These are phyloP conservation scores for Drosophila funebris DNA, from an alignment of 1,140 invertebrate species.

Conservation along the genomic window DNA sequence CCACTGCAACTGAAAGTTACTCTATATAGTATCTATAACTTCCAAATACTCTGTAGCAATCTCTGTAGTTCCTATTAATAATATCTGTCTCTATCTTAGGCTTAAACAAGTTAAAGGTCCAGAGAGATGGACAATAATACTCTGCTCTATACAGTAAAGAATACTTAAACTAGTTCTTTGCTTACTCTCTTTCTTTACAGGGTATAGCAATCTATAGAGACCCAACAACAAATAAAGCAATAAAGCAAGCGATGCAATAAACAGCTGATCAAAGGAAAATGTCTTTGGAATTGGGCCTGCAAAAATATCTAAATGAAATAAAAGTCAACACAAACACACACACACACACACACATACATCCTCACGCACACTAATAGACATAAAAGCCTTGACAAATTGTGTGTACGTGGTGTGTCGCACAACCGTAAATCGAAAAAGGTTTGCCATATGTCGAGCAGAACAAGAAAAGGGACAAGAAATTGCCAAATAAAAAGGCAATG, in stretches of 20 bases:
- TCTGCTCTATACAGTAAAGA: too few relatives aligned
- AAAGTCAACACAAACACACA: slow-evolving; percentile 24
- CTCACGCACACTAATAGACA: slow-evolving; percentile 5
- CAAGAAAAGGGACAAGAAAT: slow-evolving; percentile 14
- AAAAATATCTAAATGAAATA: slow-evolving; percentile 19
- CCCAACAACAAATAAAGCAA: not conserved
- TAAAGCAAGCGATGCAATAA: slow-evolving; percentile 27
- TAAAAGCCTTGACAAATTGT: slow-evolving; percentile 37
- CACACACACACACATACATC: slow-evolving; percentile 20
- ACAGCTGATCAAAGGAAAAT: slow-evolving; percentile 45
- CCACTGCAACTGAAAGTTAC: not conserved
- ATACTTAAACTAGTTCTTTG: too few relatives aligned
- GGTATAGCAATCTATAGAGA: slow-evolving; percentile 33
- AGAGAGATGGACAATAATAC: too few relatives aligned
- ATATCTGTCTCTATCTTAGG: too few relatives aligned
- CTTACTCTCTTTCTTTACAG: not conserved
- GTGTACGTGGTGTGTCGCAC: slow-evolving; percentile 54
- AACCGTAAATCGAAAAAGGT: slow-evolving; percentile 37
- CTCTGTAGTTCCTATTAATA: too few relatives aligned
- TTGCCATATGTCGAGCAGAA: not conserved
- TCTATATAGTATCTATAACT: too few relatives aligned
- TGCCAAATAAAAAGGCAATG: slow-evolving; percentile 10
- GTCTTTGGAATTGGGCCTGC: slow-evolving; percentile 23
- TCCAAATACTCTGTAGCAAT: too few relatives aligned
- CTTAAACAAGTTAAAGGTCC: too few relatives aligned